Percentiles rank a stretch among this genome's conserved stretches.
Conservation (phyloP, 2,113 vertebrate genomes). For the Ia io region DNA sequence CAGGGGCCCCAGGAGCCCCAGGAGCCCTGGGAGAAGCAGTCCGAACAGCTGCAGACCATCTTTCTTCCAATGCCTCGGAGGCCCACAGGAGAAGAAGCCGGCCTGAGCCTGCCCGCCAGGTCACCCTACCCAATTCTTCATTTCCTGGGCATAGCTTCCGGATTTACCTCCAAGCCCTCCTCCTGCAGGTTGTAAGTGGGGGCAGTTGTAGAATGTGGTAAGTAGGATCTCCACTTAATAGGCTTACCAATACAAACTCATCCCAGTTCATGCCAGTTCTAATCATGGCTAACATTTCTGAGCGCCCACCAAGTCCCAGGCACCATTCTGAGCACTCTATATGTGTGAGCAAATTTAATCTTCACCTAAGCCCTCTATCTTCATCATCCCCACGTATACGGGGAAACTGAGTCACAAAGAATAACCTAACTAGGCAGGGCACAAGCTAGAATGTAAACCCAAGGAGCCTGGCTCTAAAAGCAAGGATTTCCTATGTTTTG, state of each 20-base stretch:
- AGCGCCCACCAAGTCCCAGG: neutral
- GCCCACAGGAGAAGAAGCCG: neutral
- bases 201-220: fast-evolving
- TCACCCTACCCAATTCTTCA: neutral
- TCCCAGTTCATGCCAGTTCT: neutral
- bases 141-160: neutral
- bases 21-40: neutral
- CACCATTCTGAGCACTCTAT: neutral
- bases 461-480: neutral
- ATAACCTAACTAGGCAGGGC: neutral
- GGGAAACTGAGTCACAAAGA: neutral
- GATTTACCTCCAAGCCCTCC: neutral
- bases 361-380: neutral
- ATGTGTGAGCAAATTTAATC: neutral
- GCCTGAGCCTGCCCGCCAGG: neutral
- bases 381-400: neutral
- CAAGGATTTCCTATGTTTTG: neutral
- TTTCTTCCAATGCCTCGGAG: neutral
- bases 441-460: neutral
- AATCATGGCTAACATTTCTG: neutral
- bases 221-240: neutral
- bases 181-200: neutral
- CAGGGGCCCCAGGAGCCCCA: neutral
- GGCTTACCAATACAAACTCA: neutral
- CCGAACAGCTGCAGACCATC: neutral